A percentile compares a stretch with the other conserved stretches of the same genome.
phyloP scores from a whole-genome alignment of 2,888 invertebrate genomes.

The Selenia dentaria region DNA sequence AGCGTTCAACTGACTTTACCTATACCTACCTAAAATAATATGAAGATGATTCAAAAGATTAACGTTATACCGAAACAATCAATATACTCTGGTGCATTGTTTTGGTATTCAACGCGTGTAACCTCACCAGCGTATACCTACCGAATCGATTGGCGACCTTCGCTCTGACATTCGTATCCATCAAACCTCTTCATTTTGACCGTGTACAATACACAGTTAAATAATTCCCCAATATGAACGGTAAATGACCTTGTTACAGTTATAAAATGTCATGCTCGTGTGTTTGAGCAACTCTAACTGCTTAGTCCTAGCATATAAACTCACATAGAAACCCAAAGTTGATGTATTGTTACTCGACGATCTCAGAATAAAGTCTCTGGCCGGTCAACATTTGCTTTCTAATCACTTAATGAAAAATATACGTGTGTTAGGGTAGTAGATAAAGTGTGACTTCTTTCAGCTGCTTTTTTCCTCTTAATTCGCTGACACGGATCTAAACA shows the following conservation, averaged over 20 bases:
- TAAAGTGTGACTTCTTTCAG: no score
- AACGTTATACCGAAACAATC: slow-evolving; percentile 5
- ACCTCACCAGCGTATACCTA: slow-evolving; percentile 37
- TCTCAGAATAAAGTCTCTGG: neutral
- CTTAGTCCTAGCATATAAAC: slow-evolving; percentile 51
- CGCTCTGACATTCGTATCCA: slow-evolving; percentile 62
- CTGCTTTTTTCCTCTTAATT: neutral
- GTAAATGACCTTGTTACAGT: slow-evolving; percentile 78
- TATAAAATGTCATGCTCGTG: slow-evolving; percentile 78
- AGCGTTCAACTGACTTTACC: slow-evolving; percentile 12
- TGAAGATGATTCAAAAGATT: neutral
- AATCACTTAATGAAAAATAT: no score
- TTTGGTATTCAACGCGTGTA: slow-evolving; percentile 38
- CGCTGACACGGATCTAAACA: neutral
- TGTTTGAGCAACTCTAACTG: slow-evolving; percentile 64
- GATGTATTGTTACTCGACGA: slow-evolving; percentile 13
- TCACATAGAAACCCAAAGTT: slow-evolving; percentile 25
- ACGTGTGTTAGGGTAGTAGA: no score
- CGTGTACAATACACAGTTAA: slow-evolving; percentile 50
- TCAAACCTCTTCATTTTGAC: slow-evolving; percentile 56
- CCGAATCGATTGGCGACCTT: slow-evolving; percentile 57
- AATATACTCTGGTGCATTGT: slow-evolving; percentile 16
- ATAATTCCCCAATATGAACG: slow-evolving; percentile 67
- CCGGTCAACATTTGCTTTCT: no score
- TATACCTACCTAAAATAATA: neutral